Base-by-base conservation (phyloP, 2,888 invertebrate species). In the Rugalucina vietnamica region DNA sequence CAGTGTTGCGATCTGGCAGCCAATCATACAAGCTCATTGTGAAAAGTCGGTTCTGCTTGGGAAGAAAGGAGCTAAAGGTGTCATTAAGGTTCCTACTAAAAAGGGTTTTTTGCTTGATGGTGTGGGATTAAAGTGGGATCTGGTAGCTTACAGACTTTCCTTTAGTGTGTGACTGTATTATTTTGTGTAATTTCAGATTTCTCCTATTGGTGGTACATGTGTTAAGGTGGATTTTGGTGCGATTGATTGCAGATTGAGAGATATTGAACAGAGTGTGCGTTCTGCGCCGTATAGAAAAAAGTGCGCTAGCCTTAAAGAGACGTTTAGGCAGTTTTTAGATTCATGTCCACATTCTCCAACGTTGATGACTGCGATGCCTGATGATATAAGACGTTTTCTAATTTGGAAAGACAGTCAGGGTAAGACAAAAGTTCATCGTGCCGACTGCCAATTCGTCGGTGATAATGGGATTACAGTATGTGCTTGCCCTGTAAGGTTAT, bases 1-100 rank as follows among this genome's bases (percentile, higher is more conserved):
- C 18, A 72, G 73, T 10, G 21, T 70, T 21, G 86, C 84, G 27
- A 18, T 76, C n/a, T 84, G 88, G 88, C 82, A 82, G 80, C 84
- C 86, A 36, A 49, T 74, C 50, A 34, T 87, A 14, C 34, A 50
- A 21, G 12, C 14, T 18, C 8, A 50, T 21, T 69, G 34, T 5
- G 21, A 14, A 39, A 21, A 32, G 5, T 43, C 29, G 24, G 8
- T 77, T 60, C 65, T 36, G 49, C 3, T 81, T 2, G 84, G 78
- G 8, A 32, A 50, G 29, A 57, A 74, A 27, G 73, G 74, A 1
- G 29, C 57, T 10, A 32, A 3, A 4, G 69, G 69, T 32, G 57
- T 76, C 2, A 18, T 65, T 21, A 36, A 69, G 10, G 14, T 54
- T 21, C 79, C 76, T 5, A 27, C 65, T 1, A 65, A 43, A 37